A percentile compares a stretch with the other conserved stretches of the same genome.
Conservation (phyloP, 37 sponge, comb jelly and placozoan genomes). For the Spongia lamella region DNA sequence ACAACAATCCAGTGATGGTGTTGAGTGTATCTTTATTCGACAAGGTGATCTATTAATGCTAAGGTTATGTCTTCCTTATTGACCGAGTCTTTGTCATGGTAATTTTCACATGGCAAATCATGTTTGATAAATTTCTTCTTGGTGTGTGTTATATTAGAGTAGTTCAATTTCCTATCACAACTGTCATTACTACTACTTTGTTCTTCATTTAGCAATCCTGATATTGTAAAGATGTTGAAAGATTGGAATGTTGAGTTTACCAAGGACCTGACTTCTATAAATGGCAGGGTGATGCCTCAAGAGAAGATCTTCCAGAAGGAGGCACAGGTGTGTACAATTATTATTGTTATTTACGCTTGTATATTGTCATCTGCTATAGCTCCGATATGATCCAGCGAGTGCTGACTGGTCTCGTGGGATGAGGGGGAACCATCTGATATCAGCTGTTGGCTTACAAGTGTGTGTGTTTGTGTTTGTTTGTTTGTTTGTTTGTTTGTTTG, state of each 20-base stretch:
- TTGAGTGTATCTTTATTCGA: too few species aligned
- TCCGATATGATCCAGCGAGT: constrained; percentile 33
- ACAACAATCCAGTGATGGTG: too few species aligned
- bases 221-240: constrained; percentile 38
- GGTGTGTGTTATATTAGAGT: too few species aligned
- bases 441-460: constrained; percentile 15
- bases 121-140: too few species aligned
- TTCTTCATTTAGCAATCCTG: constrained; percentile 19
- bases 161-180: too few species aligned
- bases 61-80: too few species aligned
- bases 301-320: constrained; percentile 64
- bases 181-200: too few species aligned
- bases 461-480: constrained; percentile 1
- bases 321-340: constrained; percentile 5
- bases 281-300: constrained; percentile 56
- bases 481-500: not conserved
- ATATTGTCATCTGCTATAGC: constrained; percentile 4
- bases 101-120: too few species aligned
- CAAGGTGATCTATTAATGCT: too few species aligned
- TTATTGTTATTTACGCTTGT: not conserved
- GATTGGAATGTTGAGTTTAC: constrained; percentile 78
- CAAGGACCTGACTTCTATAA: constrained; percentile 21
- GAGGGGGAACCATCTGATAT: constrained; percentile 65
- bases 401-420: constrained; percentile 85
- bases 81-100: too few species aligned